Evolutionary conservation across 2,888 invertebrate species (phyloP), one percentile per base, ranked within the genome.

Genomic region (Drepana falcataria): DNA sequence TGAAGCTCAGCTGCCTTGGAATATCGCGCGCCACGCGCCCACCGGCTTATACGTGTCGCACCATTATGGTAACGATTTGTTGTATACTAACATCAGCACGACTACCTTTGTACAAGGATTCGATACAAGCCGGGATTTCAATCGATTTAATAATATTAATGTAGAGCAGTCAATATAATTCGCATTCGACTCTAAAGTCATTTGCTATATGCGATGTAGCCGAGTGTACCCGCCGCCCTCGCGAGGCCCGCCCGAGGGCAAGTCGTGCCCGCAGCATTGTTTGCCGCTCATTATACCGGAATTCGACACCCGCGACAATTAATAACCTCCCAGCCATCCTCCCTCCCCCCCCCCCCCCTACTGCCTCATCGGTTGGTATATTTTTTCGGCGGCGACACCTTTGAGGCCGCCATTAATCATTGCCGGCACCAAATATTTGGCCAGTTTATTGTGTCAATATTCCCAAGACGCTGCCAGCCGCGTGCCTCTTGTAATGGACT

Each of bases 241-340:
- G 44, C 7, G 7, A 44, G 7, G 44, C 44, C 2, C 6, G 44
- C 44, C 40, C 51, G 40, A 40, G 40, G 5, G 47, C 47, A 47
- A 48, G 48, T 6, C 33, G 41, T 21, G 62, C 64, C 61, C 66
- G 63, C 63, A 59, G 61, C 65, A 68, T 71, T 71, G 71, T 71
- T 71, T 60, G 59, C 61, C 62, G 61, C 69, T 70, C 74, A 73
- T 73, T 73, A 71, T 61, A 56, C 51, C 63, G 59, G 68, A 64
- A 73, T 70, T 64, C 59, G 51, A 51, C 40, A 41, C 51, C 62
- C 64, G 61, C 59, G 57, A 69, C 65, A 70, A 73, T 73, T 73
- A 73, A 71, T 71, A 71, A 68, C 64, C 67, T 56, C 63, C 58
- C 3, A 4, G 4, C 37, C 37, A 2, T 4, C 37, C 2, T 3